These are phyloP conservation scores for Rhincodon typus DNA, from an alignment of 2,797 vertebrate genomes.

Conservation along the genomic window DNA sequence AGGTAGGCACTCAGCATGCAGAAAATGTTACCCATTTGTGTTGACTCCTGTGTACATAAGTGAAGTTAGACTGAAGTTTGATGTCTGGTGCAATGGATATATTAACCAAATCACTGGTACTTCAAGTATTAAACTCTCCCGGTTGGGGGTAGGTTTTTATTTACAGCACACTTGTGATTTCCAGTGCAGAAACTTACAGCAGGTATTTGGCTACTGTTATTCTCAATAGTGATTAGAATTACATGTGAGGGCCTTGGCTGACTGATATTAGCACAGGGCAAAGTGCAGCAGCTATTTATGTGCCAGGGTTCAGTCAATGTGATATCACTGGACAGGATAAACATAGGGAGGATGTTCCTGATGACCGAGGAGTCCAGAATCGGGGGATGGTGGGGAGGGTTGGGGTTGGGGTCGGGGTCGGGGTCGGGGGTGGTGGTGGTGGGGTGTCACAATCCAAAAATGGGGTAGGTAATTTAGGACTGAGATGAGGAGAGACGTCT, in stretches of 20 bases:
- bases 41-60: neutral
- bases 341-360: too few relatives aligned
- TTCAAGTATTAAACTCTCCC: neutral
- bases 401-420: too few relatives aligned
- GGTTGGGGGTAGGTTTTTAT: neutral
- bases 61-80: neutral
- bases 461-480: too few relatives aligned
- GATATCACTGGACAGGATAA: too few relatives aligned
- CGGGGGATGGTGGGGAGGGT: too few relatives aligned
- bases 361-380: too few relatives aligned
- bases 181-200: neutral
- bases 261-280: neutral
- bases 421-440: too few relatives aligned
- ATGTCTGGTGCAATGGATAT: neutral
- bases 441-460: too few relatives aligned
- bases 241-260: neutral
- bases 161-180: neutral
- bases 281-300: neutral
- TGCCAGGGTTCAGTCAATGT: too few relatives aligned
- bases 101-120: neutral
- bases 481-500: too few relatives aligned
- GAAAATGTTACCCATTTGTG: neutral
- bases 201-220: neutral
- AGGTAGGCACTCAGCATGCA: conserved; percentile 60
- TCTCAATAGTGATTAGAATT: neutral